A percentile compares a stretch with the other conserved stretches of the same genome.
Evolutionary conservation across 2,797 vertebrate species (phyloP).

Genomic region (Columba guinea): DNA sequence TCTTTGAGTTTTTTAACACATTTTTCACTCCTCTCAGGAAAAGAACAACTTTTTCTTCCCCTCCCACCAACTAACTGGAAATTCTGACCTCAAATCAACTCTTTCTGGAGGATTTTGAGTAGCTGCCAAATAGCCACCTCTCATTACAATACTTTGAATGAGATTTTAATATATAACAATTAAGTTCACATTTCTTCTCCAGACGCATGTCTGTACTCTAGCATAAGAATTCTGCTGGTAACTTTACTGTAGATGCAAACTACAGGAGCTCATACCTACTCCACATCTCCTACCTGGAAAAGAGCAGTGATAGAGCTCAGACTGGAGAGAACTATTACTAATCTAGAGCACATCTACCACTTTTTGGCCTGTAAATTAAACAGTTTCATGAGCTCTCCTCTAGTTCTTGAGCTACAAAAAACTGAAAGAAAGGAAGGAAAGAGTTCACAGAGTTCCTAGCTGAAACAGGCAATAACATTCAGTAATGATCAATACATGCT

Average conservation of each 20-base stretch:
- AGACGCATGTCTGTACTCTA: not conserved
- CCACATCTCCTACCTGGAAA: not conserved
- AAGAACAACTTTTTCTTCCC: not conserved
- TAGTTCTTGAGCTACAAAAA: not conserved
- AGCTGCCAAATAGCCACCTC: not conserved
- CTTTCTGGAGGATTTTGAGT: not conserved
- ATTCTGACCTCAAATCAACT: not conserved
- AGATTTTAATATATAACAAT: not conserved
- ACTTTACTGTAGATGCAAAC: not conserved
- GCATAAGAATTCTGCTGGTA: not conserved
- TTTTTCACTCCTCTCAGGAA: not conserved
- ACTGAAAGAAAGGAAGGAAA: accelerated
- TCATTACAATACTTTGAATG: not conserved
- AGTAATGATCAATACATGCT: not conserved
- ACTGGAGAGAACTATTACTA: not conserved
- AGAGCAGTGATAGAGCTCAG: not conserved
- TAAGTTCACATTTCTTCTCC: not conserved
- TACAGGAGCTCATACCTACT: not conserved
- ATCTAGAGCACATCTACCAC: not conserved
- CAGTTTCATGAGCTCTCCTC: not conserved
- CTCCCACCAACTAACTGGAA: not conserved
- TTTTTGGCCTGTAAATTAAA: not conserved
- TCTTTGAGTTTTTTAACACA: not conserved
- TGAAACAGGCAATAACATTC: not conserved
- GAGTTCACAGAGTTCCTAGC: not conserved